Percentiles rank a stretch among this genome's conserved stretches.
These are phyloP conservation scores for Phodopus roborovskii DNA, from an alignment of 2,113 vertebrate species.

Conservation along the genomic window DNA sequence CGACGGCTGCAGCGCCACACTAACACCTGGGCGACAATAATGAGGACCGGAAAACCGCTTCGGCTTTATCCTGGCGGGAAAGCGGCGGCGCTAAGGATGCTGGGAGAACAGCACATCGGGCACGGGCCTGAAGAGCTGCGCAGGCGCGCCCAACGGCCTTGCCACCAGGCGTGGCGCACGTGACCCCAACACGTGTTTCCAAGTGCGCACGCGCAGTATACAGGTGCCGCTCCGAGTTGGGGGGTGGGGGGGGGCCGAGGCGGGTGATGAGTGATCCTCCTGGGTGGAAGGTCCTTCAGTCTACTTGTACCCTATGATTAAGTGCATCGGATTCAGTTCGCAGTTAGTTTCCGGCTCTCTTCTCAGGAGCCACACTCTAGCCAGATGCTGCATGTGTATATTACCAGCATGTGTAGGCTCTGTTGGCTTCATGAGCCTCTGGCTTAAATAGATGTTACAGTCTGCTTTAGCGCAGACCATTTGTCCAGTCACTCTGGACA, in stretches of 20 bases:
- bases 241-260: too few species aligned
- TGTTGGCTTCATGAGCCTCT: too few species aligned
- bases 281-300: accelerated
- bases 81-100: not conserved
- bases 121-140: not conserved
- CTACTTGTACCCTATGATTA: not conserved
- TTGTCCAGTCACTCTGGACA: not conserved
- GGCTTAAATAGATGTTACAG: not conserved
- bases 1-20: accelerated
- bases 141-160: conserved; percentile 73
- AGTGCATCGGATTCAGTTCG: not conserved
- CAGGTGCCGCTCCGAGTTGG: too few species aligned
- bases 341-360: not conserved
- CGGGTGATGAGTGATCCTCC: not conserved
- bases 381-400: too few species aligned
- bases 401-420: not conserved
- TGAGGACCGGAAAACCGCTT: not conserved
- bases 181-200: not conserved
- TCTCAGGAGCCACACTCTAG: not conserved
- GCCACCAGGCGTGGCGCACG: not conserved
- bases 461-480: not conserved
- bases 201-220: not conserved
- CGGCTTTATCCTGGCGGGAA: conserved; percentile 6
- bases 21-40: accelerated
- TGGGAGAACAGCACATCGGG: not conserved